A percentile compares a stretch with the other conserved stretches of the same genome.
Conservation (phyloP, 2,888 invertebrate species). For the Metellina segmentata region DNA sequence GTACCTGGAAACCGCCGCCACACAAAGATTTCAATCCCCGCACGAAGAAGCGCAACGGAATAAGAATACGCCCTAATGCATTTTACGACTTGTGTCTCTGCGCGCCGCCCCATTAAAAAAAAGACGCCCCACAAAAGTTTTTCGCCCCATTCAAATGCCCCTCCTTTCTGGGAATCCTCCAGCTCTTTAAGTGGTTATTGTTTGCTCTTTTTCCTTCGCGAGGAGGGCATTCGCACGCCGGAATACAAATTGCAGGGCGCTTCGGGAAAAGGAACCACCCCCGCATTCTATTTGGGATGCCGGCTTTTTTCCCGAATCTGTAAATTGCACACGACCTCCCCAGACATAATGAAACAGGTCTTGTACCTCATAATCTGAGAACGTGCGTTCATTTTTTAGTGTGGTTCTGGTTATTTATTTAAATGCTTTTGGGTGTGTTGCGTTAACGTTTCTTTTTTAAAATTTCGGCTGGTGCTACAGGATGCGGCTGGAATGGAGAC, state of each 20-base stretch:
- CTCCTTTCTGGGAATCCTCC: constrained; percentile 48
- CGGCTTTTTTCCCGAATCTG: neutral
- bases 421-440: neutral
- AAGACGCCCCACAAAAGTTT: constrained; percentile 49
- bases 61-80: constrained; percentile 75
- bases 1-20: constrained; percentile 57
- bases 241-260: constrained; percentile 62
- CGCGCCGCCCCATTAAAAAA: constrained; percentile 29
- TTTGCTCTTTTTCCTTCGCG: constrained; percentile 5
- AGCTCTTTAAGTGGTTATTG: constrained; percentile 72
- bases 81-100: constrained; percentile 77
- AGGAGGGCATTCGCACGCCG: constrained; percentile 16
- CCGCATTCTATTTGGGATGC: neutral
- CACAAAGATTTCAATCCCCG: constrained; percentile 54
- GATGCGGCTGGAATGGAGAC: no score
- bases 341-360: neutral
- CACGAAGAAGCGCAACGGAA: constrained; percentile 54
- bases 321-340: neutral
- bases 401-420: neutral
- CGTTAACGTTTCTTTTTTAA: neutral
- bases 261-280: constrained; percentile 15
- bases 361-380: neutral
- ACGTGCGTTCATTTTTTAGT: neutral
- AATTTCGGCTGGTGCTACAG: neutral
- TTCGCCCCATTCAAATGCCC: constrained; percentile 3